Percentiles rank a stretch among this genome's conserved stretches.
Conservation (phyloP, 2,797 vertebrate genomes). For the Apodemus agrarius region DNA sequence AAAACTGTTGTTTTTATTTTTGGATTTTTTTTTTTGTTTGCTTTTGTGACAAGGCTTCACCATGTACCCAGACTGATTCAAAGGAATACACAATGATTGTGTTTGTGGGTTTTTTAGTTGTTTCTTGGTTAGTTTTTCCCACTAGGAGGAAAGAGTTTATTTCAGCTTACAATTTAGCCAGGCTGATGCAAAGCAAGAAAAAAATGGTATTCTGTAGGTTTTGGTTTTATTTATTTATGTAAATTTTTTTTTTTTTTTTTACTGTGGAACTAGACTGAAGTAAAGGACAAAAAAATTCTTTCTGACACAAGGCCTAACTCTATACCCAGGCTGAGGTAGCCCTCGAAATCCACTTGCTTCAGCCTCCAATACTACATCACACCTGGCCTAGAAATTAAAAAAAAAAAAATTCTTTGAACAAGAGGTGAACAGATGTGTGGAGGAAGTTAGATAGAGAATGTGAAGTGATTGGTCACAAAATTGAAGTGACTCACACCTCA, state of each 20-base stretch:
- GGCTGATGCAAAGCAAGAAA: not conserved
- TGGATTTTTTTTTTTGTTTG: not conserved
- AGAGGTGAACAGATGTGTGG: not conserved
- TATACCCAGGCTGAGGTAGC: too few relatives aligned
- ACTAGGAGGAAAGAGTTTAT: not conserved
- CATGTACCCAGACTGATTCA: not conserved
- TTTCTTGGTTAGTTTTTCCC: not conserved
- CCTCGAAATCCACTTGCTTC: not conserved
- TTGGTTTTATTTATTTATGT: not conserved
- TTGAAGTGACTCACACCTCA: not conserved
- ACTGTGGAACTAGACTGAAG: not conserved
- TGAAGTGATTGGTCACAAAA: not conserved
- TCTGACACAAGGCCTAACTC: not conserved
- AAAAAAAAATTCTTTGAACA: not conserved
- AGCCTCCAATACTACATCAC: not conserved
- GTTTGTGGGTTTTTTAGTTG: not conserved
- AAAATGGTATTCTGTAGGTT: not conserved
- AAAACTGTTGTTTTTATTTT: not conserved
- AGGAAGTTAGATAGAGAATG: not conserved
- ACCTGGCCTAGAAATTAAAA: not conserved
- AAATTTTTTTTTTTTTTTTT: not conserved
- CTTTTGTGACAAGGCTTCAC: not conserved
- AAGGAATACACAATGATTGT: not conserved
- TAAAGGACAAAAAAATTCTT: not conserved
- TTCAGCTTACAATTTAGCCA: not conserved